Percentiles rank a stretch among this genome's conserved stretches.
These are phyloP conservation scores for Salminus brasiliensis DNA, from an alignment of 2,113 vertebrate genomes.

Conservation along the genomic window DNA sequence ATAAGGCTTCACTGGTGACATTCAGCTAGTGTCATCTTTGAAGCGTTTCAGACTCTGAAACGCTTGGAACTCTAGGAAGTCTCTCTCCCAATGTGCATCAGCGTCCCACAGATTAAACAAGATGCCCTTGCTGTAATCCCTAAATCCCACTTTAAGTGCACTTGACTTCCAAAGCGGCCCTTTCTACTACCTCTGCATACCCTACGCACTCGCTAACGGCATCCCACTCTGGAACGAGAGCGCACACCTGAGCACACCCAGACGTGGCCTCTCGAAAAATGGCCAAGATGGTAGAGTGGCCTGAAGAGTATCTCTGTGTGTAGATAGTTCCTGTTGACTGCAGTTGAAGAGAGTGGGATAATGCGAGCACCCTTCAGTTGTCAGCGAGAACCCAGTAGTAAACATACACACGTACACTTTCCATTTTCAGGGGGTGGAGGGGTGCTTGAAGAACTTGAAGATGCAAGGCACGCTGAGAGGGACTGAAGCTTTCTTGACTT, in stretches of 20 bases:
- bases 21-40: not conserved
- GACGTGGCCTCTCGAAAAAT: conserved; percentile 18
- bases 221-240: not conserved
- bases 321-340: not conserved
- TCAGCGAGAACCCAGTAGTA: not conserved
- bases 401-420: not conserved
- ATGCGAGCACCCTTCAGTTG: not conserved
- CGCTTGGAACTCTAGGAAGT: not conserved
- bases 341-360: not conserved
- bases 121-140: conserved; percentile 25
- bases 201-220: not conserved
- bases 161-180: conserved; percentile 23
- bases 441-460: not conserved
- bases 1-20: not conserved
- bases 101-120: conserved; percentile 11
- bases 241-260: not conserved
- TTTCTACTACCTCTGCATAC: not conserved
- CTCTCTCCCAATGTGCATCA: not conserved
- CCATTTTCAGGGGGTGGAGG: not conserved
- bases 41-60: not conserved
- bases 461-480: not conserved
- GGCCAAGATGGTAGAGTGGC: conserved; percentile 5
- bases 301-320: not conserved
- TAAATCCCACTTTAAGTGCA: conserved; percentile 9
- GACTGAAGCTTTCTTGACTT: not conserved